Evolutionary conservation across 2,888 invertebrate species (phyloP).

Genomic region (Cheilosia vulpina): DNA sequence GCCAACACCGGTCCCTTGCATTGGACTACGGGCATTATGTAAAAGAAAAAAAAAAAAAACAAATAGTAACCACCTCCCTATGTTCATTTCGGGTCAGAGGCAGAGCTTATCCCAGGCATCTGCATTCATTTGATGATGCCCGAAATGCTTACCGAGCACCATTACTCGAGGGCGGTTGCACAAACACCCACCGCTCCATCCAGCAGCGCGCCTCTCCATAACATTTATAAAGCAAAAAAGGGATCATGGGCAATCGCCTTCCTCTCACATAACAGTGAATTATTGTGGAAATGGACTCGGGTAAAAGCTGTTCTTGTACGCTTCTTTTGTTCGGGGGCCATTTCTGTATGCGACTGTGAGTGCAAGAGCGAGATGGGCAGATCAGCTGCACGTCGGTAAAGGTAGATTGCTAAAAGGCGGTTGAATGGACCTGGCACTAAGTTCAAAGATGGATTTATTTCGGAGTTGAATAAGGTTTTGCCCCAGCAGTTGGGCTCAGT

Average conservation of each 20-base stretch:
- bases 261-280: slow-evolving; percentile 74
- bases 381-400: neutral
- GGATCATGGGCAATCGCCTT: slow-evolving; percentile 75
- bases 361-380: neutral
- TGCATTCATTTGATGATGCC: slow-evolving; percentile 74
- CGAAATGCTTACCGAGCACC: slow-evolving; percentile 70
- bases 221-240: slow-evolving; percentile 73
- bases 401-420: slow-evolving; percentile 47
- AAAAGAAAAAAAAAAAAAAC: slow-evolving; percentile 27
- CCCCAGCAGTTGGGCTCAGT: slow-evolving; percentile 8
- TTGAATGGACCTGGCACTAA: slow-evolving; percentile 68
- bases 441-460: slow-evolving; percentile 74
- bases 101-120: slow-evolving; percentile 73
- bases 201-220: slow-evolving; percentile 21
- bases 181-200: slow-evolving; percentile 14
- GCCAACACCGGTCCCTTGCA: neutral
- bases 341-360: neutral
- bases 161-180: slow-evolving; percentile 64
- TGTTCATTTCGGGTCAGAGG: slow-evolving; percentile 65
- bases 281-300: slow-evolving; percentile 74
- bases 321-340: slow-evolving; percentile 34
- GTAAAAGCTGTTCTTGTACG: slow-evolving; percentile 63
- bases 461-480: slow-evolving; percentile 50
- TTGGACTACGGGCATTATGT: neutral
- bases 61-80: slow-evolving; percentile 56